Base-by-base conservation (phyloP, 2,113 vertebrate species). In the Eira barbara region DNA sequence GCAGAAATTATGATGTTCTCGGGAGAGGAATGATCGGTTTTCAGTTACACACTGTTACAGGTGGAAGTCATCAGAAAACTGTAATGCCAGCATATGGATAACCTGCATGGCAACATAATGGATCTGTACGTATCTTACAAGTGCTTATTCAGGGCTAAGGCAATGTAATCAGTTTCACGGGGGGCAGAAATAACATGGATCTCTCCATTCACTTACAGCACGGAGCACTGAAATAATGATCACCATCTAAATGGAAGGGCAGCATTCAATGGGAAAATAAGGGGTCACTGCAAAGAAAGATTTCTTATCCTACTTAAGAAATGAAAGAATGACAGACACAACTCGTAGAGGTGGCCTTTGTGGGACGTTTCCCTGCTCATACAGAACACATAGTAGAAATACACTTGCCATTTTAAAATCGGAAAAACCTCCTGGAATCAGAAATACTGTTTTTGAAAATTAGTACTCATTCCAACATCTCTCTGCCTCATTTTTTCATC, bases 1-100 rank as follows among this genome's bases (percentile, higher is more conserved):
- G 97, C 95, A 91, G 93, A 96, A 98, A 97, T 57, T 49, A 93
- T 83, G 96, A 96, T 23, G 92, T 73, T 97, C 96, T 96, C 59
- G 0, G 90, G 97, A 92, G 98, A 91, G 82, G 83, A 97, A 95
- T 0, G 2, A 97, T 95, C 97, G 97, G 69, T 61, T 97, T 94
- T 97, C 71, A 74, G 97, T 67, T 97, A 94, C 49, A 97, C 31
- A 74, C 4, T n/a, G 94, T 81, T 83, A 91, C 86, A 95, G 89
- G 93, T 96, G 71, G 86, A 97, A 97, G 78, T 36, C 79, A 85
- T 92, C 86, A 12, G 74, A 95, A 97, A 93, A 71, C 92, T 82
- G 82, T 61, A 93, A 96, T 34, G 34, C 83, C 93, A 84, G 92
- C 96, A 78, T 82, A 91, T 47, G 94, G 97, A 95, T 67, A 89